Evolutionary conservation across 2,888 invertebrate genomes (phyloP).

Genomic region (Tridacna crocea): DNA sequence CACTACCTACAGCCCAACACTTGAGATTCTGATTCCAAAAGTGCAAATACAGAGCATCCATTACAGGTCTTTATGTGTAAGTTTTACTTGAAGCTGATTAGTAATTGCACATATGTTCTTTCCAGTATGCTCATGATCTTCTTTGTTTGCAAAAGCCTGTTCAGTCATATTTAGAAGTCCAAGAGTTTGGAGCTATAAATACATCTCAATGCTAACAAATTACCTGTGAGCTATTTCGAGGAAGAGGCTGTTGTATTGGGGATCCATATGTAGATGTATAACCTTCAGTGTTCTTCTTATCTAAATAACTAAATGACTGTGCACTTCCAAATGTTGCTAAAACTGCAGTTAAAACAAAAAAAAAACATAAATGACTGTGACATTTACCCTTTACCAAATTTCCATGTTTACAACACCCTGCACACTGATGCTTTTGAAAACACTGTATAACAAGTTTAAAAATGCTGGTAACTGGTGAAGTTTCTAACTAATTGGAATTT

Average conservation of each 20-base stretch:
- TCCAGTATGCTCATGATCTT: too few relatives aligned
- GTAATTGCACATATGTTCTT: too few relatives aligned
- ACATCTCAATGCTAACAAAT: not conserved
- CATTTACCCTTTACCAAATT: not conserved
- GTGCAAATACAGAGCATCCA: too few relatives aligned
- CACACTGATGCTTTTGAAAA: not conserved
- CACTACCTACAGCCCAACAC: too few relatives aligned
- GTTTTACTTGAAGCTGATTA: too few relatives aligned
- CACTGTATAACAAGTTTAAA: not conserved
- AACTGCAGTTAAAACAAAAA: conserved; percentile 15
- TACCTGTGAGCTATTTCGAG: conserved; percentile 1
- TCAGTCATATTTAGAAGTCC: too few relatives aligned
- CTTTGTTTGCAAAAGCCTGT: too few relatives aligned
- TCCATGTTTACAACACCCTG: not conserved
- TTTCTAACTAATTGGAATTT: too few relatives aligned
- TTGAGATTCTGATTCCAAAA: too few relatives aligned
- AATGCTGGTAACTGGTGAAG: not conserved
- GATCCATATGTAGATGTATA: not conserved
- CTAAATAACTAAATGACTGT: conserved; percentile 4
- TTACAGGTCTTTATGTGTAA: too few relatives aligned
- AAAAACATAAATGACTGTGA: not conserved
- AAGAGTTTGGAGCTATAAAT: too few relatives aligned
- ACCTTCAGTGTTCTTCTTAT: not conserved
- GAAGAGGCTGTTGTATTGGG: not conserved
- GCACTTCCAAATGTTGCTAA: conserved; percentile 24